A percentile compares a stretch with the other conserved stretches of the same genome.
phyloP scores from a whole-genome alignment of 35 echinoderm and acorn worm species.

The Chiridota heheva region DNA sequence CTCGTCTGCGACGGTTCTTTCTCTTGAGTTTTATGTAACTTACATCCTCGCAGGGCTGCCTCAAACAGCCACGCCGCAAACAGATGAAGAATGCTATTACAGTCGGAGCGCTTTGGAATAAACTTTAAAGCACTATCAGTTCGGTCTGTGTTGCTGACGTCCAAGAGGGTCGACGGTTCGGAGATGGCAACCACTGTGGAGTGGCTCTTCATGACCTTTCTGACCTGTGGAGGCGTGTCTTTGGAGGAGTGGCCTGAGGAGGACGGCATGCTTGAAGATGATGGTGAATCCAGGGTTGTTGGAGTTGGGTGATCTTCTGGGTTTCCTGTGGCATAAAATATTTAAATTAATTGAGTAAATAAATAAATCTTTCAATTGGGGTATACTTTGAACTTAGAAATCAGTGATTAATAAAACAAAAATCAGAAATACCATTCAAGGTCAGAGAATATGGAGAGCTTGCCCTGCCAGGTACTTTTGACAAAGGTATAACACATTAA shows the following conservation, averaged over 20 bases:
- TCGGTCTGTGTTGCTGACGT: background rate
- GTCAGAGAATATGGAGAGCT: no score
- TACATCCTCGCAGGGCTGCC: conserved; percentile 95
- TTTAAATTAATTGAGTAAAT: no score
- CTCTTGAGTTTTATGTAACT: conserved; percentile 64
- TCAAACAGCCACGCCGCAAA: conserved; percentile 99
- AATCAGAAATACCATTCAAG: no score
- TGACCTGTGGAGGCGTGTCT: conserved; percentile 55
- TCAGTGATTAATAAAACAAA: no score
- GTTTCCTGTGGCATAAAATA: conserved; percentile 11
- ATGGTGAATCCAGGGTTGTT: background rate
- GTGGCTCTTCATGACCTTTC: conserved; percentile 58
- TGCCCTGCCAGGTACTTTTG: no score
- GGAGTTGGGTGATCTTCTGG: conserved; percentile 7
- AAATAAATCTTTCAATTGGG: no score
- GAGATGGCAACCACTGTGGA: background rate
- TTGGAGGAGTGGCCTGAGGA: background rate
- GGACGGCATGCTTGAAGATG: conserved; percentile 30
- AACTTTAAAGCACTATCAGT: no score
- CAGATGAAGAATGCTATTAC: conserved; percentile 93
- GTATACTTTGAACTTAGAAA: no score
- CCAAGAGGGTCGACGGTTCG: background rate
- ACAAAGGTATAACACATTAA: no score
- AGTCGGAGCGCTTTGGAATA: conserved; percentile 69
- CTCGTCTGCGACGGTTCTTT: conserved; percentile 55